A percentile compares a stretch with the other conserved stretches of the same genome.
These are phyloP conservation scores for Montipora capitata DNA, from an alignment of 92 coral and sea anemone genomes.

Conservation along the genomic window DNA sequence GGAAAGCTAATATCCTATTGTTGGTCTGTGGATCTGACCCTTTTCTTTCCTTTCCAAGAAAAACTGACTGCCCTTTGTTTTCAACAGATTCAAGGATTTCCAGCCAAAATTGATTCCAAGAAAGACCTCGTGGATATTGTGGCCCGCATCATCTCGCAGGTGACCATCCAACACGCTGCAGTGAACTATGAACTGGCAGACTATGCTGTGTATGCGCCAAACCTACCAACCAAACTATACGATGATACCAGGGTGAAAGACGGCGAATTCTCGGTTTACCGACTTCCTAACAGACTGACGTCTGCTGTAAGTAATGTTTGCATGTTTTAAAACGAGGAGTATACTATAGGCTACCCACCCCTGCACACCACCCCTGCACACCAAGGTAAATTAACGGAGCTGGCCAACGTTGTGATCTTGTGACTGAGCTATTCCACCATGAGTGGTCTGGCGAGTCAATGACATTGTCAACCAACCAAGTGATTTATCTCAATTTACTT, in stretches of 20 bases:
- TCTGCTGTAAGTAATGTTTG: constrained; percentile 53
- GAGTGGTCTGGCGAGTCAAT: no score
- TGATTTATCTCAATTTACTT: no score
- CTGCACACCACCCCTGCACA: no score
- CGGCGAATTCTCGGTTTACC: constrained; percentile 46
- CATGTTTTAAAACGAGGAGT: no score
- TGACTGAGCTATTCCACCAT: no score
- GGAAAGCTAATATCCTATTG: no score
- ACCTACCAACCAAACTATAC: constrained; percentile 66
- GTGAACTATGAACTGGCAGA: constrained; percentile 52
- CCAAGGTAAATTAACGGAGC: no score
- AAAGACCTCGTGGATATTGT: constrained; percentile 41
- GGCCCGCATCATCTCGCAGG: constrained; percentile 47
- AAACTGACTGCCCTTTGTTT: background rate
- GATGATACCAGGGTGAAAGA: constrained; percentile 65
- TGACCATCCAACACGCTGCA: constrained; percentile 49
- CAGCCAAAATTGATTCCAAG: constrained; percentile 29
- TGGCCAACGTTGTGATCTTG: no score
- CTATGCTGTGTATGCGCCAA: constrained; percentile 56
- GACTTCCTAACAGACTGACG: constrained; percentile 42
- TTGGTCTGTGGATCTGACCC: no score
- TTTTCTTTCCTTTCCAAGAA: no score
- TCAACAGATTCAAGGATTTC: constrained; percentile 68
- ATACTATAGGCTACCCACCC: no score
- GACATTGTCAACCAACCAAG: no score